These are phyloP conservation scores for Phrynocephalus versicolor DNA, from an alignment of 2,113 vertebrate genomes.

Conservation along the genomic window DNA sequence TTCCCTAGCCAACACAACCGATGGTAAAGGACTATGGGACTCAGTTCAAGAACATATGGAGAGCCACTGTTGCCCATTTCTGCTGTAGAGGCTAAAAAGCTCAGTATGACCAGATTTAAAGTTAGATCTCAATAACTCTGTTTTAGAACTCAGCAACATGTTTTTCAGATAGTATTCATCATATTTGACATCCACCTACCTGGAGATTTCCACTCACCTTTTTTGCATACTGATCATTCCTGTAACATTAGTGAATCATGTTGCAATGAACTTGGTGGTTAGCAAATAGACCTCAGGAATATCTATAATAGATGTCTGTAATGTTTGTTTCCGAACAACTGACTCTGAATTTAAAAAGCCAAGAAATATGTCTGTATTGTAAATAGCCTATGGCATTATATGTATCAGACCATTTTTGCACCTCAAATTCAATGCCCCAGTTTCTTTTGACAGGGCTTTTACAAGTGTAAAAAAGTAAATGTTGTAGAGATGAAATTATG, in stretches of 20 bases:
- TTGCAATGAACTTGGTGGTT: background rate
- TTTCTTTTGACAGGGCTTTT: background rate
- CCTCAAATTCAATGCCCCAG: background rate
- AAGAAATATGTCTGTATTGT: background rate
- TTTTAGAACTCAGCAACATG: background rate
- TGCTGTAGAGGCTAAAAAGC: background rate
- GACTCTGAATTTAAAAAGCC: background rate
- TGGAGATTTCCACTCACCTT: background rate
- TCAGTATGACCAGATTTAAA: background rate
- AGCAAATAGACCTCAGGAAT: background rate
- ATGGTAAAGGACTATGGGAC: too few species aligned
- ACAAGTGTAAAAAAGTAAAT: background rate
- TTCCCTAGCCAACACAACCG: too few species aligned
- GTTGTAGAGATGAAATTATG: slow-evolving; percentile 3
- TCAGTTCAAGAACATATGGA: too few species aligned
- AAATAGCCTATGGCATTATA: background rate
- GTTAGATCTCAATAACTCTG: background rate
- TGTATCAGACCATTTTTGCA: slow-evolving; percentile 15
- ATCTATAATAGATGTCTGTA: too few species aligned
- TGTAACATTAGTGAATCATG: background rate
- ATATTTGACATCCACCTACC: background rate
- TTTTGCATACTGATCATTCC: background rate
- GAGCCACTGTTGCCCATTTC: too few species aligned
- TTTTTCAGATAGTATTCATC: background rate
- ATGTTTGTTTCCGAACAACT: background rate